These are phyloP conservation scores for Vireo griseus DNA, from an alignment of 2,797 vertebrate species.

Conservation along the genomic window DNA sequence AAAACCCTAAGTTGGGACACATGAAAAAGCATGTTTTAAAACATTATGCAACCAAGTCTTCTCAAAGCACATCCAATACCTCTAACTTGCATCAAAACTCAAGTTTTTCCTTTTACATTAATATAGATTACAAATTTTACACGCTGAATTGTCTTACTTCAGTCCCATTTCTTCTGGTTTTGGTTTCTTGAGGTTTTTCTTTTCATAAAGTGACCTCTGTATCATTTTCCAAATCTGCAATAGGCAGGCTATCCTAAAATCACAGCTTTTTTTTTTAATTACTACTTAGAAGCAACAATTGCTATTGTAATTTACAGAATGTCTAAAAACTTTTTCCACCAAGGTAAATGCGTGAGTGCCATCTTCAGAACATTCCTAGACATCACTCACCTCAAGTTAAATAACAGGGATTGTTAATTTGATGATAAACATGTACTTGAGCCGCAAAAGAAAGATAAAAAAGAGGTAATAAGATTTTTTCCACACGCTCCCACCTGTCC, in stretches of 20 bases:
- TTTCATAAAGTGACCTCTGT: neutral
- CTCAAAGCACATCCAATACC: neutral
- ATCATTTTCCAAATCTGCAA: neutral
- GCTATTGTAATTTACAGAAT: neutral
- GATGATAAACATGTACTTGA: neutral
- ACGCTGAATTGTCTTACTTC: neutral
- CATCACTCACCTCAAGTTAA: neutral
- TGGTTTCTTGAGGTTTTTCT: neutral
- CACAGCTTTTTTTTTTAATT: neutral
- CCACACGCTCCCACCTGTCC: no score
- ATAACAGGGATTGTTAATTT: neutral
- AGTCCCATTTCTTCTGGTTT: neutral
- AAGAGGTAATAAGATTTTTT: neutral
- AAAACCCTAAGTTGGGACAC: neutral
- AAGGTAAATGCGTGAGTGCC: neutral
- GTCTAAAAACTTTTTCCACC: neutral
- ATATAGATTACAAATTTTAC: neutral
- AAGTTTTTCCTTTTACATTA: neutral
- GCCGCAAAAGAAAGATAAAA: neutral
- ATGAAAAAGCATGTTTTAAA: neutral
- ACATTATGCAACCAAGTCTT: neutral
- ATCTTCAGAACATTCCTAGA: neutral
- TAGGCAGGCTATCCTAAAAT: neutral
- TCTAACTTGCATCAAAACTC: neutral
- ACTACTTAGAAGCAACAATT: neutral